Conservation (phyloP, 2,888 invertebrate species). For the Drosophila monieri region DNA sequence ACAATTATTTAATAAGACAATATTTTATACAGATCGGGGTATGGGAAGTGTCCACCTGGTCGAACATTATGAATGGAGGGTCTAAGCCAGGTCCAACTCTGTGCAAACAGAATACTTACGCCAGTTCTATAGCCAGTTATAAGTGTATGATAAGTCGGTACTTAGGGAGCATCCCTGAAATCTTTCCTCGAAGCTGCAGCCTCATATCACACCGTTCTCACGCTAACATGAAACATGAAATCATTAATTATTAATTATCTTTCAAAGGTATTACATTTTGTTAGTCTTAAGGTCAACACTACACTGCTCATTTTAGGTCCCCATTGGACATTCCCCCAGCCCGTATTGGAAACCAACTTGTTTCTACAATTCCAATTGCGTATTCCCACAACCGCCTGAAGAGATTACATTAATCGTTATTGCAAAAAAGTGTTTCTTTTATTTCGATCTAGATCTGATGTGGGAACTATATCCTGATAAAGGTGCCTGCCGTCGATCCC, state of each 20-base stretch:
- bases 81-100: background rate
- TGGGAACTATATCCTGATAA: slow-evolving; percentile 15
- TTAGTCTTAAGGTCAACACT: slow-evolving; percentile 26
- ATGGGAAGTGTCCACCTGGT: background rate
- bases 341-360: slow-evolving; percentile 5
- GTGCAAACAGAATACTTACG: background rate
- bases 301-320: slow-evolving; percentile 33
- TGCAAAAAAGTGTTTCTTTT: background rate
- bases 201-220: slow-evolving; percentile 12
- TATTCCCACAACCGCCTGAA: slow-evolving; percentile 46
- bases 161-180: background rate
- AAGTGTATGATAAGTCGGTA: background rate
- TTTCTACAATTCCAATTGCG: slow-evolving; percentile 21
- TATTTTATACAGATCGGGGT: background rate
- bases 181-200: slow-evolving; percentile 1
- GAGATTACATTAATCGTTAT: slow-evolving; percentile 75
- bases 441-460: background rate
- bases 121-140: background rate
- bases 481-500: slow-evolving; percentile 4
- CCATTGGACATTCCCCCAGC: slow-evolving; percentile 18
- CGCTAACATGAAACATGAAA: background rate
- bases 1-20: slow-evolving; percentile 2
- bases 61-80: no score
- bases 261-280: slow-evolving; percentile 34
- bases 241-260: slow-evolving; percentile 19